A percentile compares a stretch with the other conserved stretches of the same genome.
phyloP scores from a whole-genome alignment of 2,888 invertebrate species.

The Pollenia angustigena region DNA sequence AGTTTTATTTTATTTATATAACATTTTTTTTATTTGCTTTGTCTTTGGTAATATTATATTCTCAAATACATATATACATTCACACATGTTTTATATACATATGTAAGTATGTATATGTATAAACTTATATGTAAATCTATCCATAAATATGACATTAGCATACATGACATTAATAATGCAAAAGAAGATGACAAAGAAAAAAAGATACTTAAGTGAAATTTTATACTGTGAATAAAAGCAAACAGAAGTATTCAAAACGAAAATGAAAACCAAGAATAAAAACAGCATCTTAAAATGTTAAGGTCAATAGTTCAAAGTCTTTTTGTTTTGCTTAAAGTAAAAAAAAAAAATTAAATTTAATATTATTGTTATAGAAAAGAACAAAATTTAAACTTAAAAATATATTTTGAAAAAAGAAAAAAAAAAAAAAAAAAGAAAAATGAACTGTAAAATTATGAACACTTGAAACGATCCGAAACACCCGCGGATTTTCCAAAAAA shows the following conservation, averaged over 20 bases:
- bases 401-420: background rate
- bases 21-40: constrained; percentile 14
- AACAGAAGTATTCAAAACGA: background rate
- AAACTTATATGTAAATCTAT: background rate
- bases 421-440: background rate
- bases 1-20: constrained; percentile 41
- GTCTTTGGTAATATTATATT: constrained; percentile 44
- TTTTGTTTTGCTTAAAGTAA: constrained; percentile 9
- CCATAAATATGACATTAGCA: constrained; percentile 70
- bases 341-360: constrained; percentile 20
- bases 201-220: constrained; percentile 25
- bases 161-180: constrained; percentile 66
- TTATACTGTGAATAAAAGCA: constrained; percentile 6
- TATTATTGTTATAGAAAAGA: background rate
- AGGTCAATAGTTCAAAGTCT: constrained; percentile 57
- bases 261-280: background rate
- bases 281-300: constrained; percentile 41
- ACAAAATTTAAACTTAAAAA: background rate
- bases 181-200: background rate
- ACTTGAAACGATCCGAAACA: background rate
- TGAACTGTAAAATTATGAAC: too few species aligned
- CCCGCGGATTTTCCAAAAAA: too few species aligned
- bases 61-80: background rate
- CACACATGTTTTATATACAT: background rate
- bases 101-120: background rate